Evolutionary conservation across 2,113 vertebrate species (phyloP), one percentile per base, ranked within the genome.

Genomic region (Syrrhaptes paradoxus): DNA sequence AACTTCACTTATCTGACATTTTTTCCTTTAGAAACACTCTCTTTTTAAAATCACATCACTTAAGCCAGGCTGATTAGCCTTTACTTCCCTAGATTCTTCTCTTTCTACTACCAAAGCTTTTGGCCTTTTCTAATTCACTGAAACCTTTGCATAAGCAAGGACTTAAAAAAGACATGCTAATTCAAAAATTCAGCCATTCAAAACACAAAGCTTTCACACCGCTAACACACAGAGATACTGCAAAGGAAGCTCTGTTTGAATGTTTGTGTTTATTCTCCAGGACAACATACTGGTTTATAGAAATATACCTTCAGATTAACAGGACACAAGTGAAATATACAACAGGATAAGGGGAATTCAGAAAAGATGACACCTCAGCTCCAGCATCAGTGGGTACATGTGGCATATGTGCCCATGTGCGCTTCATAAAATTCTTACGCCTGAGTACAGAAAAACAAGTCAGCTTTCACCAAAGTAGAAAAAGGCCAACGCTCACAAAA

Each of bases 401-500:
- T 13, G 7, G 24, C 26, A 48, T 24, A 54, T 0, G 3, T 13
- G 46, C 5, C 51, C 6, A 1, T 0, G 6, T 18, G 4, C 9
- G 19, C 28, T 72, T 79, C 36, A 31, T 17, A 63, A 46, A 54
- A 87, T 49, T 59, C 14, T 76, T 68, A 75, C 28, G 49, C 25
- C 6, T 38, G 45, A 87, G 10, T 5, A 75, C 6, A 19, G n/a
- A 57, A 31, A 31, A 70, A 43, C 6, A 83, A 34, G 29, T 4
- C 59, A 26, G 7, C 43, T 74, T 66, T 74, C 46, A 67, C 29
- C 36, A 9, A 85, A 45, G 16, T 34, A 7, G 38, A 71, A 83
- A 57, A n/a, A 76, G 17, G 10, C 11, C 13, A 66, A 32, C 2
- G 16, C 9, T n/a, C 6, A 11, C 54, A 59, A 41, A 65, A 13